Percentiles rank a stretch among this genome's conserved stretches.
Evolutionary conservation across 2,113 vertebrate genomes (phyloP).

Genomic region (Pycnonotus jocosus): DNA sequence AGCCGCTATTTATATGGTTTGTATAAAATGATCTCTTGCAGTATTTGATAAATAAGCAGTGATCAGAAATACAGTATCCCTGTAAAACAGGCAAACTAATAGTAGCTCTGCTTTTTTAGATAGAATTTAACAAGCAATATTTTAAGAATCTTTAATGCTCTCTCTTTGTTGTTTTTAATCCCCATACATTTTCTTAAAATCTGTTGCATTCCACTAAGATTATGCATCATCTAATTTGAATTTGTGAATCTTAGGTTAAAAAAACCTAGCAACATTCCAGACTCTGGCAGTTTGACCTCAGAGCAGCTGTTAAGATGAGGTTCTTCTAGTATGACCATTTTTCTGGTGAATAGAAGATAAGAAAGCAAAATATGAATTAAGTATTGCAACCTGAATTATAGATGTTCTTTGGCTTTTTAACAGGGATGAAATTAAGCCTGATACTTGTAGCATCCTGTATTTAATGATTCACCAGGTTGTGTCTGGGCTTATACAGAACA

Average conservation of each 20-base stretch:
- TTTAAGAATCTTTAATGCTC: background rate
- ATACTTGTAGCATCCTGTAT: rapidly evolving
- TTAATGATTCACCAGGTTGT: background rate
- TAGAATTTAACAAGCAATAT: background rate
- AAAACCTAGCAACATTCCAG: background rate
- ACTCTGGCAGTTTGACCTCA: background rate
- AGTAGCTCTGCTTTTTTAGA: background rate
- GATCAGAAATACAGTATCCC: background rate
- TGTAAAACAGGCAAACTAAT: background rate
- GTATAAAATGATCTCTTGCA: background rate
- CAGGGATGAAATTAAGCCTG: background rate
- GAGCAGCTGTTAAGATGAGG: background rate
- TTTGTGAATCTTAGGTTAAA: background rate
- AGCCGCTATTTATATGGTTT: background rate
- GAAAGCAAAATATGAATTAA: background rate
- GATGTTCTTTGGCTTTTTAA: background rate
- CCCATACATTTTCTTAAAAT: background rate
- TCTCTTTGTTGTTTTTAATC: background rate
- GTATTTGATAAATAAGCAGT: background rate
- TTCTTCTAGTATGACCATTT: background rate
- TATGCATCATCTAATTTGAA: background rate
- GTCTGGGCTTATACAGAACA: background rate
- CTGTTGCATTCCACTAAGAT: background rate
- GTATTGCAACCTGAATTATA: background rate
- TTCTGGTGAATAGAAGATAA: background rate